Percentiles rank a stretch among this genome's conserved stretches.
phyloP scores from a whole-genome alignment of 2,797 vertebrate species.

The Myotis pilosus region DNA sequence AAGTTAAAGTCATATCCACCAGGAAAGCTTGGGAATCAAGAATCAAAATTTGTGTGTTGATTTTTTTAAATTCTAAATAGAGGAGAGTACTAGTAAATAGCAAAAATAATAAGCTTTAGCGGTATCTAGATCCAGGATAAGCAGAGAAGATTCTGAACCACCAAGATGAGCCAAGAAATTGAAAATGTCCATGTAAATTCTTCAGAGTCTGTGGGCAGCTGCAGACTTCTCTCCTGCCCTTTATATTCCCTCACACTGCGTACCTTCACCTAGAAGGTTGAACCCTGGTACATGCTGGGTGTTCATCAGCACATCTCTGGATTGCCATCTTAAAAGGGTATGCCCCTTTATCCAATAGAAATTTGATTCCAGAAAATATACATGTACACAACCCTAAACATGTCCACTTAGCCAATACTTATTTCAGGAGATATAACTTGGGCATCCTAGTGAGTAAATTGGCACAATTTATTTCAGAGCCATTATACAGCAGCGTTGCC shows the following conservation, averaged over 20 bases:
- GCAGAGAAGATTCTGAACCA: constrained; percentile 12
- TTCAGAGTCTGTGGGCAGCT: background rate
- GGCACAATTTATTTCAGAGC: background rate
- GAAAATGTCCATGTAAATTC: background rate
- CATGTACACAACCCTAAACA: background rate
- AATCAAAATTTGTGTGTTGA: background rate
- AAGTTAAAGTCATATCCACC: background rate
- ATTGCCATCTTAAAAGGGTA: constrained; percentile 74
- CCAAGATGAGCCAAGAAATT: background rate
- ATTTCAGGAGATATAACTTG: constrained; percentile 42
- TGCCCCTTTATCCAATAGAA: constrained; percentile 62
- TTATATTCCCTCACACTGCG: background rate
- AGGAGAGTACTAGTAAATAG: no score
- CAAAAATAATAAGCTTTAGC: background rate
- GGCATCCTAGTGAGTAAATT: background rate
- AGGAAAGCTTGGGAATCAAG: background rate
- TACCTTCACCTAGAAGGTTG: background rate
- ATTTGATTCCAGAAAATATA: constrained; percentile 68
- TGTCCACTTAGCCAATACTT: constrained; percentile 8
- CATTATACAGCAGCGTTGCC: background rate
- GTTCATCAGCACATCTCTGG: constrained; percentile 71
- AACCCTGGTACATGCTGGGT: constrained; percentile 30
- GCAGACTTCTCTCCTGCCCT: background rate
- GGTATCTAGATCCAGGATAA: background rate
- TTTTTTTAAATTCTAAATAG: constrained; percentile 11